Evolutionary conservation across 2,888 invertebrate species (phyloP), one percentile per base, ranked within the genome.

Genomic region (Ernsta delagoae): DNA sequence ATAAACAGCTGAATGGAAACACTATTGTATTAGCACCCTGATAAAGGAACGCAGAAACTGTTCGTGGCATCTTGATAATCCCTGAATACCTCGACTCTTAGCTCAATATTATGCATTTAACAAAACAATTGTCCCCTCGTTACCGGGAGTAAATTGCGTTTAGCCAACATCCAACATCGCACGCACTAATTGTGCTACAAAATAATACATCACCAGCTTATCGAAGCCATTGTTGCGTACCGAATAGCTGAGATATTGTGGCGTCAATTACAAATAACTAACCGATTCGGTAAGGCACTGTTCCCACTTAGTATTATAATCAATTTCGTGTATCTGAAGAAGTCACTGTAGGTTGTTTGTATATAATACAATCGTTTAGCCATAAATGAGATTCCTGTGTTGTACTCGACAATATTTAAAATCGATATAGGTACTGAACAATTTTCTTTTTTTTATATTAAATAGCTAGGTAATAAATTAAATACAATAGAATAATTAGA

Each of bases 141-240:
- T 70, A 66, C 70, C 43, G 57, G 56, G 72, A 72, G 65, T 70
- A 69, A 65, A 65, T 41, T 65, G 65, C 65, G 59, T 62, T 65
- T 61, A 50, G 56, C 45, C 65, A 57, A 70, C 72, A 81, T 50
- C 31, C 54, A 54, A 54, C 54, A 54, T 75, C 78, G 78, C 79
- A 82, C 78, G 78, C 82, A 82, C 86, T 88, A 89, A 88, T 88
- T 87, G 86, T 82, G 70, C 70, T 74, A 82, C 84, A 84, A 86
- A 87, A 85, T 86, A 87, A 88, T 87, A 85, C 84, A 84, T 88
- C 87, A 84, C 77, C 70, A 68, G 75, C 77, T 87, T 88, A 88
- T 87, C 90, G 75, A 53, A 59, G 66, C 64, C 70, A 73, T 73
- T 74, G 72, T 72, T 74, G 71, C 67, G 68, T 63, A 63, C 61